Base-by-base conservation (phyloP, 2,797 vertebrate species). In the Phoeniculus purpureus region DNA sequence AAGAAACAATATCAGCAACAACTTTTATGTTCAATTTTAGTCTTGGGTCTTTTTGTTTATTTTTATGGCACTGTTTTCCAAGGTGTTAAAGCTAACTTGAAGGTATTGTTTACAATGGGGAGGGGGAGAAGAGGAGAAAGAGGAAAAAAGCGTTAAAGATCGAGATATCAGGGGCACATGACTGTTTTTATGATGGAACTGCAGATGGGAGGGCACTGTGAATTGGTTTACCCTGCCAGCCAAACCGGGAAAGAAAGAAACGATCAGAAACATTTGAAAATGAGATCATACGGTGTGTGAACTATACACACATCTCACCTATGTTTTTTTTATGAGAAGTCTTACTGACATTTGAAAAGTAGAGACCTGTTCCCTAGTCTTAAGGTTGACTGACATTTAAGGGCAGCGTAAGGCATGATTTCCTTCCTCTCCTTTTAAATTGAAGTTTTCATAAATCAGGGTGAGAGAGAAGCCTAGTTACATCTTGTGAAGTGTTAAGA, bases 261-360 rank as follows among this genome's bases (percentile, higher is more conserved):
- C 96, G 97, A 96, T 96, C 96, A 97, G 96, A 97, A 95, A 95
- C 96, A 94, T 96, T 98, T 97, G 96, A 96, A 98, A 98, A 97
- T 97, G 97, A 97, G 97, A 97, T 97, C 97, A 94, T 96, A 97
- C 90, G 34, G 92, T 87, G 92, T 96, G 95, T 97, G 96, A 97
- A 96, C 97, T 95, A 77, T 94, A 93, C 67, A 96, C 95, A 96
- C 71, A 66, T 95, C 94, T 96, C 56, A 87, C 81, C 96, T 94
- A 90, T 95, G 96, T 87, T 96, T 95, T 97, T 96, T 97, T 97
- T 97, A 97, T 97, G 96, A 96, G 94, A 96, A 96, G 94, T 96
- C 96, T 96, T 97, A 91, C 94, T 98, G 97, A 98, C 98, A 98
- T 98, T 98, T 98, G 97, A 96, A 94, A 97, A 97, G 96, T 95